A percentile compares a stretch with the other conserved stretches of the same genome.
Evolutionary conservation across 2,113 vertebrate species (phyloP).

Genomic region (Micromys minutus): DNA sequence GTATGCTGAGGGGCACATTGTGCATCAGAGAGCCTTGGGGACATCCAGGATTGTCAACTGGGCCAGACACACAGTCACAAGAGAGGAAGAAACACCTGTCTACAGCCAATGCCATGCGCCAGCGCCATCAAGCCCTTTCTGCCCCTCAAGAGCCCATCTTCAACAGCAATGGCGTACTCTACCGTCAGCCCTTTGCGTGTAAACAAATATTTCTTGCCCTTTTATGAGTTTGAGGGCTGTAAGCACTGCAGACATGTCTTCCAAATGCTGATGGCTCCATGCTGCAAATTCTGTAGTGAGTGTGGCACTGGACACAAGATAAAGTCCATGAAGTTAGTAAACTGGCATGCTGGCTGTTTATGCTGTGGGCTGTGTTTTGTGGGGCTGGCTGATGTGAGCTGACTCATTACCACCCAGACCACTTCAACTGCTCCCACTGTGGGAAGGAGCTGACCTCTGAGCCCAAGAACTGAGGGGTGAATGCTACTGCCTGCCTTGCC

Average conservation of each 20-base stretch:
- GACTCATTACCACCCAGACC: constrained; percentile 87
- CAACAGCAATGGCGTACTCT: neutral
- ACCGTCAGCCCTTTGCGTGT: neutral
- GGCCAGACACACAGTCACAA: neutral
- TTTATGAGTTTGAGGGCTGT: neutral
- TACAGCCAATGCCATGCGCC: neutral
- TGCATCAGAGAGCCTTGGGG: neutral
- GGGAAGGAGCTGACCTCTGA: constrained; percentile 75
- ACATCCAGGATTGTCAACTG: neutral
- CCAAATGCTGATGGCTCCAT: neutral
- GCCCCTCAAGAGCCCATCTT: neutral
- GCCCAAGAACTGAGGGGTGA: neutral
- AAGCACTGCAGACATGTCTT: neutral
- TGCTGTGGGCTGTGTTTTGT: neutral
- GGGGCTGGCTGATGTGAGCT: constrained; percentile 77
- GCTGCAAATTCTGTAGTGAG: neutral
- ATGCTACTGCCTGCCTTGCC: too few species aligned
- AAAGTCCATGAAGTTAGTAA: neutral
- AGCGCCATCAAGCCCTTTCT: neutral
- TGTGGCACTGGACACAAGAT: neutral
- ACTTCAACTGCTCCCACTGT: constrained; percentile 87
- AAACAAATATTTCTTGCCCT: neutral
- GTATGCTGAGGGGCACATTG: neutral
- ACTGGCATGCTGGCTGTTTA: neutral
- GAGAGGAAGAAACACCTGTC: neutral